Evolutionary conservation across 1,140 invertebrate species (phyloP), one percentile per base, ranked within the genome.

Genomic region (Zaprionus capensis): DNA sequence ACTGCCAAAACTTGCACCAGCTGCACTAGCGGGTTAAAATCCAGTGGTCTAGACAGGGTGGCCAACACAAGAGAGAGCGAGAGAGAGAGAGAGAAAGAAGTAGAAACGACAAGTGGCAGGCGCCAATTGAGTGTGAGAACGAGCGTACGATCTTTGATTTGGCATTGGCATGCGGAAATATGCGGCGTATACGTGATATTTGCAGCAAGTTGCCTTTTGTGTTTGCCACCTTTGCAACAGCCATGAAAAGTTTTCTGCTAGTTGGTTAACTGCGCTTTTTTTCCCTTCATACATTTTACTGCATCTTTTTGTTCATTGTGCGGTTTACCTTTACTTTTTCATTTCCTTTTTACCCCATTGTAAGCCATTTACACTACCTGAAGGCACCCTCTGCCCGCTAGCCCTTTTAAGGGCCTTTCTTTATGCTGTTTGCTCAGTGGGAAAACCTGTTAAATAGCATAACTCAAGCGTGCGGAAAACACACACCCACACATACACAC

Each of bases 111-210:
- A 34, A 34, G 31, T 34, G 31, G 5, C 15, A 11, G 38, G 14
- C 11, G 26, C 7, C 11, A 7, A 34, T 15, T 46, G 20, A 22
- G 28, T 58, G n/a, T n/a, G 15, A 6, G 17, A 31, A 15, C 41
- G 24, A 24, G 24, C 44, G 28, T 46, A 51, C 46, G 72, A 78
- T 82, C 80, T 75, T 82, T 78, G 80, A 82, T 77, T 81, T 82
- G 36, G 12, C 51, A 56, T 63, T 49, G 69, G 34, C 66, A 64
- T 49, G 49, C 14, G 38, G 9, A 57, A 66, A 26, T 17, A 44
- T 58, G 36, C 9, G 58, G 61, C 65, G 69, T 73, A 78, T 82
- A 78, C 70, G 79, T 81, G 55, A 49, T 28, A 55, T 61, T 76
- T 24, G 44, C 34, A 28, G 26, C 24, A 17, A 34, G 26, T n/a